phyloP scores from a whole-genome alignment of 2,113 vertebrate genomes.

The Sardina pilchardus region DNA sequence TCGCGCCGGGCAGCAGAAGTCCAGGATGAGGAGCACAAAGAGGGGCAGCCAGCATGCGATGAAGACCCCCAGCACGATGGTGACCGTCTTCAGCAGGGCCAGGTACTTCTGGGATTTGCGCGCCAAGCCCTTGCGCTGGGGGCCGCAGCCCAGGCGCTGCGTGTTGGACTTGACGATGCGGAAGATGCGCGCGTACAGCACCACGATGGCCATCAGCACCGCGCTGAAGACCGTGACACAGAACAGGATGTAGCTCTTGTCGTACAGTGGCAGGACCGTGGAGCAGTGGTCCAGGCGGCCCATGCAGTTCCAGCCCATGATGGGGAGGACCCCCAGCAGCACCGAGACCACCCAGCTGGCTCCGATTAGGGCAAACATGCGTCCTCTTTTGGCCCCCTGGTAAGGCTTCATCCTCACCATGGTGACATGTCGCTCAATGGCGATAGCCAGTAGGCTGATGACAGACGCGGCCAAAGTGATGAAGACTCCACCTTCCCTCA shows the following conservation, averaged over 20 bases:
- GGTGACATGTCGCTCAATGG: slow-evolving; percentile 85
- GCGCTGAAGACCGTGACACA: slow-evolving; percentile 79
- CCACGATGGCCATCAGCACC: slow-evolving; percentile 81
- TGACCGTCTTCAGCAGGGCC: slow-evolving; percentile 84
- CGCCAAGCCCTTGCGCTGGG: slow-evolving; percentile 57
- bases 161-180: slow-evolving; percentile 82
- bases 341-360: slow-evolving; percentile 79
- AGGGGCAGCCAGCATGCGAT: slow-evolving; percentile 87
- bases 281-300: slow-evolving; percentile 76
- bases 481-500: slow-evolving; percentile 84
- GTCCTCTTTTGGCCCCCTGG: slow-evolving; percentile 73
- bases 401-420: slow-evolving; percentile 84
- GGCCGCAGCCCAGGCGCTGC: slow-evolving; percentile 56
- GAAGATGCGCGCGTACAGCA: slow-evolving; percentile 84
- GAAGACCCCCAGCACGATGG: slow-evolving; percentile 85
- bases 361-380: slow-evolving; percentile 78
- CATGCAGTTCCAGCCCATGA: slow-evolving; percentile 89
- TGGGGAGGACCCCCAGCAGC: slow-evolving; percentile 79
- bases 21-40: slow-evolving; percentile 82
- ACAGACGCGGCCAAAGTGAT: slow-evolving; percentile 83
- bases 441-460: slow-evolving; percentile 87
- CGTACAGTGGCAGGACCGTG: slow-evolving; percentile 85
- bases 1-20: slow-evolving; percentile 73
- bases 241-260: slow-evolving; percentile 86
- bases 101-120: slow-evolving; percentile 77